Base-by-base conservation (phyloP, 2,888 invertebrate species). In the Drosophila neotestacea region DNA sequence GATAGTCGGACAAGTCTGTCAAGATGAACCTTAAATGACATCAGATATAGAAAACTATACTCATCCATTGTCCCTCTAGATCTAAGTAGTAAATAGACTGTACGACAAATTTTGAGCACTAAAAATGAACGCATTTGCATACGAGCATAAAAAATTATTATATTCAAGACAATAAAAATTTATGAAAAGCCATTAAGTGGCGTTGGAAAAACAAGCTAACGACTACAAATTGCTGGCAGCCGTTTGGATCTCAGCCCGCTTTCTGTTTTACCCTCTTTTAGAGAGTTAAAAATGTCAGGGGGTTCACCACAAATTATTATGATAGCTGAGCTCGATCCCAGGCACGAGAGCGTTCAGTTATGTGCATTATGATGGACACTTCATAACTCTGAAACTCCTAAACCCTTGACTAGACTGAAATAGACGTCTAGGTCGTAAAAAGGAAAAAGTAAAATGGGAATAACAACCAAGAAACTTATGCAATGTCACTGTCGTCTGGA, bases 161-260 rank as follows among this genome's bases (percentile, higher is more conserved):
- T 89, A 85, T 85, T 73, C 77, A 84, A 73, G 77, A 87, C 82
- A 90, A 86, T 90, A 89, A 86, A 86, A 87, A 79, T 77, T 68
- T 89, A 85, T 85, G 86, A 90, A 86, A 86, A 79, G 56, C 81
- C 89, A 90, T 90, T 90, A 89, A 89, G 64, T 68, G 78, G 70
- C 81, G 71, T 72, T 82, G 76, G 65, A 85, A 82, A 88, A 89
- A 84, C 87, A 85, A 89, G 86, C 77, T 50, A 89, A 89, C 77
- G 78, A 89, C 77, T 85, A 85, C 85, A 85, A 85, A 85, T 85
- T 85, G 89, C 70, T 63, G 85, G 41, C 87, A 88, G 90, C 61
- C 89, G 85, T 66, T 42, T 36, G 61, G 16, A n/a, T 11, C 16
- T 22, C 30, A 42, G 62, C 60, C 46, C 54, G 22, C 48, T 41